Percentiles rank a stretch among this genome's conserved stretches.
phyloP scores from a whole-genome alignment of 2,888 invertebrate species.

The Phymatocera aterrima region DNA sequence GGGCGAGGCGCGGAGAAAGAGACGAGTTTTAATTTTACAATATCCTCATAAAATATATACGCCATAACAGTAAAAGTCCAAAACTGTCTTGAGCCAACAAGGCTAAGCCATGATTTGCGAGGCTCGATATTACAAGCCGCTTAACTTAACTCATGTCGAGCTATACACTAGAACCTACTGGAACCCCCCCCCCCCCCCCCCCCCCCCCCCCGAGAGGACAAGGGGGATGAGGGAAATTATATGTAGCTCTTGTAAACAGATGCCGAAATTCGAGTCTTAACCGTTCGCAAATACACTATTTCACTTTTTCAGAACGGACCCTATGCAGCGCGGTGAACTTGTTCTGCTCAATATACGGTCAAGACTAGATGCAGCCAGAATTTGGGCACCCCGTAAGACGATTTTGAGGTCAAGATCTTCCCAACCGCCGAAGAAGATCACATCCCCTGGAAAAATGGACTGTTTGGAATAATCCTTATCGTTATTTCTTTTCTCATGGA shows the following conservation, averaged over 20 bases:
- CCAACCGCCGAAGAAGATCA: too few relatives aligned
- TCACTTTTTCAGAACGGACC: background rate
- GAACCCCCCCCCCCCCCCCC: too few relatives aligned
- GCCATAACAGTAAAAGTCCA: slow-evolving; percentile 66
- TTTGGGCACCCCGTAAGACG: background rate
- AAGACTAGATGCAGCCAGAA: background rate
- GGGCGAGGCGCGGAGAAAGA: slow-evolving; percentile 13
- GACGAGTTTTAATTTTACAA: slow-evolving; percentile 72
- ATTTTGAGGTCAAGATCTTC: background rate
- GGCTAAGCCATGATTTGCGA: slow-evolving; percentile 73
- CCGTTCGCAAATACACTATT: background rate
- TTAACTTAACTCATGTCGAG: slow-evolving; percentile 43
- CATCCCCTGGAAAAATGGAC: too few relatives aligned
- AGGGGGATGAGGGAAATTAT: background rate
- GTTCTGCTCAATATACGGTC: background rate
- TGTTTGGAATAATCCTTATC: too few relatives aligned
- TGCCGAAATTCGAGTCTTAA: background rate
- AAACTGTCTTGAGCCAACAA: slow-evolving; percentile 58
- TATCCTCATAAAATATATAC: slow-evolving; percentile 71
- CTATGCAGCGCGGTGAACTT: background rate
- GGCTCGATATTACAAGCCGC: slow-evolving; percentile 53
- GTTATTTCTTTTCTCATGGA: too few relatives aligned
- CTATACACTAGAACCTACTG: background rate
- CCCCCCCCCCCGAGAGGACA: too few relatives aligned
- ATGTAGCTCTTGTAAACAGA: slow-evolving; percentile 8